Evolutionary conservation across 2,888 invertebrate species (phyloP).

Genomic region (Himalopsyche japonica): DNA sequence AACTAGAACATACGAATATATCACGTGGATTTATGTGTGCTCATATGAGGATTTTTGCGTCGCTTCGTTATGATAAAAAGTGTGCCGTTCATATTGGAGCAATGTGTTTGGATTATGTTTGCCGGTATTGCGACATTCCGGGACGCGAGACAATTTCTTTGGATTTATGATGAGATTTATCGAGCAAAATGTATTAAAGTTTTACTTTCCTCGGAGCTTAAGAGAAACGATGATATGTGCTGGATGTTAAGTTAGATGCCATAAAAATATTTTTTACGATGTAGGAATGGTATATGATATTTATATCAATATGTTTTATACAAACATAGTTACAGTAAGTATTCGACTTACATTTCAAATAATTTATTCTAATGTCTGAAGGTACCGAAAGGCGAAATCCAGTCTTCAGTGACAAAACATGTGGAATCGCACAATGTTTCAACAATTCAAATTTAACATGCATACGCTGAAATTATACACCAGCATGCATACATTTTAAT

Average conservation of each 20-base stretch:
- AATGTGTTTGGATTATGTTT: constrained; percentile 33
- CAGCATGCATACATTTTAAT: too few relatives aligned
- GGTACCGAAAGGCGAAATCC: too few relatives aligned
- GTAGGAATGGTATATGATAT: background rate
- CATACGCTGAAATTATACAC: too few relatives aligned
- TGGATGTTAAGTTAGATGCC: background rate
- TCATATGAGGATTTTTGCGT: constrained; percentile 1
- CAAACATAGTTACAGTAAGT: too few relatives aligned
- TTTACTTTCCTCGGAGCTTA: background rate
- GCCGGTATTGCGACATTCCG: constrained; percentile 14
- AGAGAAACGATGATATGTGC: constrained; percentile 15
- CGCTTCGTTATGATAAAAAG: constrained; percentile 7
- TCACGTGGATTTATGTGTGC: background rate
- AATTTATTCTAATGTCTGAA: too few relatives aligned
- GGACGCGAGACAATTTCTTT: constrained; percentile 34
- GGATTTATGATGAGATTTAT: constrained; percentile 32
- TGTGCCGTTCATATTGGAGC: constrained; percentile 24
- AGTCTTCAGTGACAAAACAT: too few relatives aligned
- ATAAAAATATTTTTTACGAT: background rate
- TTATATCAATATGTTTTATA: background rate
- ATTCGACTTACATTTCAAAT: too few relatives aligned
- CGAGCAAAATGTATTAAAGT: constrained; percentile 17
- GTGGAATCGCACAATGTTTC: too few relatives aligned
- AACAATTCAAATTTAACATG: too few relatives aligned
- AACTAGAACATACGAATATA: background rate